These are phyloP conservation scores for Lepidocolaptes lacrymiger DNA, from an alignment of 2,797 vertebrate genomes.

Conservation along the genomic window DNA sequence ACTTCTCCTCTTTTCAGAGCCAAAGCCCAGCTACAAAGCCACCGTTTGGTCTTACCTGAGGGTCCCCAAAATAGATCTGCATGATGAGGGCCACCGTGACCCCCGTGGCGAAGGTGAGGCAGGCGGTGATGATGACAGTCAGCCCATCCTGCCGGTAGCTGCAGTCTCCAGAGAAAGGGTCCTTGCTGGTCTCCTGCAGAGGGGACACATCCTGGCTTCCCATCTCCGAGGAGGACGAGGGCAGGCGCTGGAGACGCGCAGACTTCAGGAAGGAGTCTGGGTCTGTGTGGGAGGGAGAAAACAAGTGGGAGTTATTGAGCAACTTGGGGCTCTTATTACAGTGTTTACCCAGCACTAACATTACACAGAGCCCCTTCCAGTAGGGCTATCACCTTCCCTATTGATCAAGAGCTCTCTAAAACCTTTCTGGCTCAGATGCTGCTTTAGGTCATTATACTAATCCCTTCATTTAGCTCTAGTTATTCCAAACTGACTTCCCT, in stretches of 20 bases:
- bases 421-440: slow-evolving; percentile 15
- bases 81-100: slow-evolving; percentile 95
- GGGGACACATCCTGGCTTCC: slow-evolving; percentile 88
- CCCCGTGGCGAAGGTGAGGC: slow-evolving; percentile 93
- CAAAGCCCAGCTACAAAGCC: neutral
- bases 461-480: neutral
- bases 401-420: neutral
- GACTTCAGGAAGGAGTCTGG: slow-evolving; percentile 94
- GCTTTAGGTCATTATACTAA: neutral
- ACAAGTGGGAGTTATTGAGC: slow-evolving; percentile 23
- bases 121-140: slow-evolving; percentile 95
- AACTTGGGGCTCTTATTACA: neutral
- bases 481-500: neutral
- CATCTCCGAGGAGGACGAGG: slow-evolving; percentile 94
- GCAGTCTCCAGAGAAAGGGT: slow-evolving; percentile 90
- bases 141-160: slow-evolving; percentile 93
- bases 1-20: neutral
- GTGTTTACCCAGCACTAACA: neutral
- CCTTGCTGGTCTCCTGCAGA: slow-evolving; percentile 89
- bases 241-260: slow-evolving; percentile 92
- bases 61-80: slow-evolving; percentile 98
- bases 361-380: neutral
- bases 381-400: neutral
- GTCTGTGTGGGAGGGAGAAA: slow-evolving; percentile 77
- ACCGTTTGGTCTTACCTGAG: slow-evolving; percentile 79